A percentile compares a stretch with the other conserved stretches of the same genome.
phyloP scores from a whole-genome alignment of 2,113 vertebrate species.

The Cyprinodon brontotheroides region DNA sequence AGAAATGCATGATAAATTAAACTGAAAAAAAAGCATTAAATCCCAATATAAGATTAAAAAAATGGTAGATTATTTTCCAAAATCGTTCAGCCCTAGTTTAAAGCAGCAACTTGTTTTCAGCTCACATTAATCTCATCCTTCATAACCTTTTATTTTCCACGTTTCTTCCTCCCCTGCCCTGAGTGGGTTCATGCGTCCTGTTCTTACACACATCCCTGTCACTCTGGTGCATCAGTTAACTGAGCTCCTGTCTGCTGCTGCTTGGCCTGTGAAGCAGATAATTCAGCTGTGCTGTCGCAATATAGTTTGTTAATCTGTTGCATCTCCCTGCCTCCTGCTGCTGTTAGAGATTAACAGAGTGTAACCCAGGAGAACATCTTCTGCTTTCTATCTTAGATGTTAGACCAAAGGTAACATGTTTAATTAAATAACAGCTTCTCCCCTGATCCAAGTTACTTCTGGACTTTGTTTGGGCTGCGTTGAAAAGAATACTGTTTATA shows the following conservation, averaged over 20 bases:
- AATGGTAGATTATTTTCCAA: no score
- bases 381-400: neutral
- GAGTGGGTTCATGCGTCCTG: neutral
- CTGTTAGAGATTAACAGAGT: slow-evolving; percentile 9
- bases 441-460: neutral
- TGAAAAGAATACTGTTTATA: no score
- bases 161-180: neutral
- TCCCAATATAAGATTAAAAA: no score
- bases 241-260: neutral
- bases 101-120: no score
- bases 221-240: neutral
- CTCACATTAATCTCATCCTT: neutral
- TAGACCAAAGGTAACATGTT: neutral
- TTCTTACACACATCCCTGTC: neutral
- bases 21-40: no score
- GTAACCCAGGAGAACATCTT: neutral
- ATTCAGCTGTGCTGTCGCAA: neutral
- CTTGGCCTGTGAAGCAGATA: slow-evolving; percentile 11
- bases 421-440: neutral
- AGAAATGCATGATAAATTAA: no score
- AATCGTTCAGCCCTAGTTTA: no score
- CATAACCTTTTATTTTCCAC: slow-evolving; percentile 1
- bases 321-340: neutral
- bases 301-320: neutral
- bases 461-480: no score